phyloP scores from a whole-genome alignment of 1,140 invertebrate species.

The Neomicropteryx cornuta region DNA sequence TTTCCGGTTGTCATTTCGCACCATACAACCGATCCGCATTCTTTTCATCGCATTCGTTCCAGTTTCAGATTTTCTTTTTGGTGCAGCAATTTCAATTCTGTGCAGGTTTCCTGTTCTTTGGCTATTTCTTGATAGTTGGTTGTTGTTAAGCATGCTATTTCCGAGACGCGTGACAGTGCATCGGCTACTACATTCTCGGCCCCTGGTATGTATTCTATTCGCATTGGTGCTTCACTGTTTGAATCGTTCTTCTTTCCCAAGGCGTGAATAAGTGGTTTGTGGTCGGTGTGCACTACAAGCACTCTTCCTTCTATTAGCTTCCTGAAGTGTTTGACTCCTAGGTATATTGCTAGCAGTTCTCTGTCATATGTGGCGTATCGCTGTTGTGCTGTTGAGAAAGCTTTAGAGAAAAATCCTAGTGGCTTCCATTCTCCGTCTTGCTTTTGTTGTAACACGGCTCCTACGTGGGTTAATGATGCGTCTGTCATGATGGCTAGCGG shows the following conservation, averaged over 20 bases:
- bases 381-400: constrained; percentile 11
- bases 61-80: too few relatives aligned
- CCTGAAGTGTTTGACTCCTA: constrained; percentile 17
- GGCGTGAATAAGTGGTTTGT: constrained; percentile 23
- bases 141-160: neutral
- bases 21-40: too few relatives aligned
- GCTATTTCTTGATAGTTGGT: constrained; percentile 1
- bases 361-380: constrained; percentile 20
- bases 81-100: too few relatives aligned
- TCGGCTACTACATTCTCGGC: constrained; percentile 19
- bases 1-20: too few relatives aligned
- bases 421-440: constrained; percentile 17
- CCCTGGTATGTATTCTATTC: constrained; percentile 3
- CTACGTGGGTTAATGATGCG: constrained; percentile 22
- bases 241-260: constrained; percentile 9
- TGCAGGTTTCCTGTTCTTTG: too few relatives aligned
- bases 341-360: constrained; percentile 20
- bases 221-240: constrained; percentile 4
- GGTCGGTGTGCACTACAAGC: constrained; percentile 23
- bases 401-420: constrained; percentile 26
- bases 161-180: constrained; percentile 13
- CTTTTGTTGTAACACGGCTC: constrained; percentile 22
- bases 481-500: constrained; percentile 15
- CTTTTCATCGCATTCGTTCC: too few relatives aligned
- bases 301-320: constrained; percentile 17